Percentiles rank a stretch among this genome's conserved stretches.
phyloP scores from a whole-genome alignment of 2,888 invertebrate species.

The Sinotaia quadrata region DNA sequence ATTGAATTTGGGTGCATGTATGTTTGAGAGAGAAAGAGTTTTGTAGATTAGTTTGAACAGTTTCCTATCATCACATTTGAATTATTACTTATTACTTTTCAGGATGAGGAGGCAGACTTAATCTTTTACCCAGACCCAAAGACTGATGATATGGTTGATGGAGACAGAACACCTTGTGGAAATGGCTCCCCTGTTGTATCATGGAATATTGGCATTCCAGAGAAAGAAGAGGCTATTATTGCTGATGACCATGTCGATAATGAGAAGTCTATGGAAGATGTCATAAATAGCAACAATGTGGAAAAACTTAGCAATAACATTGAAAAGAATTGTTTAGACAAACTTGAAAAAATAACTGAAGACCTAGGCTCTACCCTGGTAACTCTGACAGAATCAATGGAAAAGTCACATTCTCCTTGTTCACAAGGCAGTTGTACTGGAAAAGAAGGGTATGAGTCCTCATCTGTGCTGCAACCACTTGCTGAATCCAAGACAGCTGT shows the following conservation, averaged over 20 bases:
- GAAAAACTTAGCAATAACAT: background rate
- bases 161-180: slow-evolving; percentile 16
- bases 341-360: background rate
- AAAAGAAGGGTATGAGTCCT: slow-evolving; percentile 2
- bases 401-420: slow-evolving; percentile 8
- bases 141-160: slow-evolving; percentile 11
- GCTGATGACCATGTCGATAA: background rate
- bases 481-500: background rate
- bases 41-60: too few species aligned
- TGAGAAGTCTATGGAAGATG: slow-evolving; percentile 6
- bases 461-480: background rate
- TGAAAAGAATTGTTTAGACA: background rate
- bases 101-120: slow-evolving; percentile 41
- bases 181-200: slow-evolving; percentile 1
- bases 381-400: slow-evolving; percentile 7
- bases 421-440: slow-evolving; percentile 10
- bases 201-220: background rate
- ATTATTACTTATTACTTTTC: too few species aligned
- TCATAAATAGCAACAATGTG: background rate
- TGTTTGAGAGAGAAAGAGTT: too few species aligned
- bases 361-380: background rate
- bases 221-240: background rate
- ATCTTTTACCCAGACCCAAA: slow-evolving; percentile 30
- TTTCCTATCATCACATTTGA: too few species aligned
- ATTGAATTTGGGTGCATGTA: too few species aligned